Conservation (phyloP, 2,797 vertebrate species). For the Liasis olivaceus region DNA sequence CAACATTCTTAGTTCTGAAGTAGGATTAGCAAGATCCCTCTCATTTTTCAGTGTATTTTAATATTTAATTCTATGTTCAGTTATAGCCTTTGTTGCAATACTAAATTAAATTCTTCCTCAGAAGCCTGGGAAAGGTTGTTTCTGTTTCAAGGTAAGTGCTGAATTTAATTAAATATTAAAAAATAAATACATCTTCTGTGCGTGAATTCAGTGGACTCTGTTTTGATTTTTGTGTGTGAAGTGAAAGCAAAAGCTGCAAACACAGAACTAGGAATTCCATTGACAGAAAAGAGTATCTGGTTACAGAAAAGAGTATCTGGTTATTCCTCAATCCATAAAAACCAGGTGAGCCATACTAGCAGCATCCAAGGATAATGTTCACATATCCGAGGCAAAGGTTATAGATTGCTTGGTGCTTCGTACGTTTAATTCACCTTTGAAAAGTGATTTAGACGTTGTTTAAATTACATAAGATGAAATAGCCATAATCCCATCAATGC, state of each 20-base stretch:
- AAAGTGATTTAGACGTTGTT: background rate
- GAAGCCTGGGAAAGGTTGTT: background rate
- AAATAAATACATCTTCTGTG: background rate
- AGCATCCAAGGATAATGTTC: background rate
- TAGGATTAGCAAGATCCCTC: background rate
- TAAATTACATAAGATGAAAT: background rate
- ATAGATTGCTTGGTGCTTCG: background rate
- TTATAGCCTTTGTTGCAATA: background rate
- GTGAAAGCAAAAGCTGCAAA: background rate
- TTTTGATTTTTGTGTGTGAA: background rate
- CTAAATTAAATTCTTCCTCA: background rate
- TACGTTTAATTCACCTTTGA: constrained; percentile 4
- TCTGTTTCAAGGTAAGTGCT: background rate
- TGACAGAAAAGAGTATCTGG: background rate
- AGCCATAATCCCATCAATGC: background rate
- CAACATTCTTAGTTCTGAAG: background rate
- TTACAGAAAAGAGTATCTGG: too few species aligned
- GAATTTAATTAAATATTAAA: background rate
- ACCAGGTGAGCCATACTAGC: background rate
- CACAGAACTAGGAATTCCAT: background rate
- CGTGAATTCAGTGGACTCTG: background rate
- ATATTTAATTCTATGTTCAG: background rate
- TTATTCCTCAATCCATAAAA: background rate
- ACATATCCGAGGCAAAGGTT: background rate
- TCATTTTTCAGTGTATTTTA: background rate